Conservation (phyloP, 2,888 invertebrate genomes). For the Sisyra terminalis region DNA sequence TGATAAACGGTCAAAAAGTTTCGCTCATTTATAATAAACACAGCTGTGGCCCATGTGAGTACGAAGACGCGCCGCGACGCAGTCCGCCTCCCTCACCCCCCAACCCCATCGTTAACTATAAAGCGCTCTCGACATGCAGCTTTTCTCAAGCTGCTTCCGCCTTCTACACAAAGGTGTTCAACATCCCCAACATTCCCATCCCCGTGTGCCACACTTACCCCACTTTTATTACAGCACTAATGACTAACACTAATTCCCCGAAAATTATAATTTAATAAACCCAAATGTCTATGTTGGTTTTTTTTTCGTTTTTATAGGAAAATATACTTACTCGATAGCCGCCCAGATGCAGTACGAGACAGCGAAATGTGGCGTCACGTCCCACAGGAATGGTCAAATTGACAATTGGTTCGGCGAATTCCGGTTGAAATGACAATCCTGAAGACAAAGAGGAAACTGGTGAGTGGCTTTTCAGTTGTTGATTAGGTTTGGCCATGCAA, state of each 20-base stretch:
- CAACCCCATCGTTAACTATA: neutral
- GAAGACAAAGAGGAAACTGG: no score
- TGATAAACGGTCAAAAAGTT: slow-evolving; percentile 30
- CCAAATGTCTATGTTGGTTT: no score
- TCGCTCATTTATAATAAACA: slow-evolving; percentile 32
- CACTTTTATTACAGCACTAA: no score
- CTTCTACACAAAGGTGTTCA: neutral
- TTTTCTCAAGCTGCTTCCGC: no score
- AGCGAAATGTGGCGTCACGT: slow-evolving; percentile 74
- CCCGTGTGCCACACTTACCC: neutral
- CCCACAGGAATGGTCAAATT: slow-evolving; percentile 75
- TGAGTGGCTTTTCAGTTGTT: no score
- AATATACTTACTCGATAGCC: slow-evolving; percentile 77
- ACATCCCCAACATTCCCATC: neutral
- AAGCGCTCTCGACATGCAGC: neutral
- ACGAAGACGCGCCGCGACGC: no score
- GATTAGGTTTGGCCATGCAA: no score
- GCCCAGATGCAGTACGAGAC: slow-evolving; percentile 71
- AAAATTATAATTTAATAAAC: no score
- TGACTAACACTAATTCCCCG: no score
- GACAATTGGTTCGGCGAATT: slow-evolving; percentile 66
- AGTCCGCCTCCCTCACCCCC: slow-evolving; percentile 5
- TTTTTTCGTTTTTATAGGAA: no score
- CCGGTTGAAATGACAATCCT: slow-evolving; percentile 66
- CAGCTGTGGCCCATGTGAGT: slow-evolving; percentile 20